Base-by-base conservation (phyloP, 2,113 vertebrate genomes). In the Sturnus vulgaris region DNA sequence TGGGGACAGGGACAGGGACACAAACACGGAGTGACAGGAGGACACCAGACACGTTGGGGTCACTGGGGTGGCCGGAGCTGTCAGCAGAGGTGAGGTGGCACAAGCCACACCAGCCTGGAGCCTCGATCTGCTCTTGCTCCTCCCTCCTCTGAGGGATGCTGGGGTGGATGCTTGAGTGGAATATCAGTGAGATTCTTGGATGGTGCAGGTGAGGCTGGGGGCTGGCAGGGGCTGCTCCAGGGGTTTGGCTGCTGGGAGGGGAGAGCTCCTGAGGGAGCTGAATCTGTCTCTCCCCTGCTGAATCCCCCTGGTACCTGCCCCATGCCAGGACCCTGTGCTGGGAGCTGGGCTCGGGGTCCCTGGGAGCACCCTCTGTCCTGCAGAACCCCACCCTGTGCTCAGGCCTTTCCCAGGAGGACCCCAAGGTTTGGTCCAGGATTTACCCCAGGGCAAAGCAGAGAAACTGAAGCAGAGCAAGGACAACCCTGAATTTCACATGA, bases 331-430 rank as follows among this genome's bases (percentile, higher is more conserved):
- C 12, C 33, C 27, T 0, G 0, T 25, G 60, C 55, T 69, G 61
- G 61, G 79, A 57, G 25, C 25, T n/a, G 59, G 20, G 27, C 31
- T 71, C 0, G 0, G 64, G 22, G 22, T 6, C 24, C 0, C 0
- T 12, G 56, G 42, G 35, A 90, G 25, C 28, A 35, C 2, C 50
- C 55, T 7, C 15, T 61, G 28, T 23, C 9, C 56, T 17, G 1
- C 46, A 60, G 27, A 30, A 55, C 4, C 46, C 17, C 6, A 24
- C 12, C 11, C 31, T 2, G 0, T 18, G 56, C 53, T 22, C 4
- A 1, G 27, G 3, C 53, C 40, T 44, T 22, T 44, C 39, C n/a
- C 37, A 12, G 61, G n/a, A 59, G 39, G 12, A 53, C 6, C 37
- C 49, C 42, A 21, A 55, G 21, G 28, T 80, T 35, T 63, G 35